These are phyloP conservation scores for Brachyptera putata DNA, from an alignment of 2,888 invertebrate genomes.

Conservation along the genomic window DNA sequence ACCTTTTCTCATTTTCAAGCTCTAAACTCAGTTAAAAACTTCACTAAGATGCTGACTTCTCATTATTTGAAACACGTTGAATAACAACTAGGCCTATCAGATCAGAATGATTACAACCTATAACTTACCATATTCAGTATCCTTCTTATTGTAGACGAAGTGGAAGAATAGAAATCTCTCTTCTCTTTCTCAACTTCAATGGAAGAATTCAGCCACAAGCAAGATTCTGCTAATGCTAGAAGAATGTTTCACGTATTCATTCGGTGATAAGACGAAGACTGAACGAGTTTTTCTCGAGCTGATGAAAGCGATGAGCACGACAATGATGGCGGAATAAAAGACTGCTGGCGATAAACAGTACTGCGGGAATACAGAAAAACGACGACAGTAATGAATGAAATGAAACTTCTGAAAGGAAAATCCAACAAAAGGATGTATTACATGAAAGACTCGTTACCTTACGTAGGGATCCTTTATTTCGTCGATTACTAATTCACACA, in stretches of 20 bases:
- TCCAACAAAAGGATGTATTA: no score
- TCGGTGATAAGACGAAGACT: background rate
- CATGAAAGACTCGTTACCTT: no score
- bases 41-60: no score
- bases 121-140: no score
- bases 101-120: no score
- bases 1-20: no score
- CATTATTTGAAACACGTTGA: no score
- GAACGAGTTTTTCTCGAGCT: background rate
- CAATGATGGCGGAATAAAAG: constrained; percentile 16
- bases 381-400: constrained; percentile 6
- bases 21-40: no score
- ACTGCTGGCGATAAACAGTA: background rate
- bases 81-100: no score
- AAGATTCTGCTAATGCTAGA: background rate
- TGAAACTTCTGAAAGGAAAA: no score
- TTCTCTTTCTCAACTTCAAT: background rate
- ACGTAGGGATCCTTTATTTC: no score
- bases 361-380: background rate
- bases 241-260: background rate
- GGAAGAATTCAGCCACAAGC: background rate
- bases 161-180: background rate
- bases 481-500: no score
- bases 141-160: background rate
- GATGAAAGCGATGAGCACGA: constrained; percentile 9